phyloP scores from a whole-genome alignment of 2,888 invertebrate species.

The Anorthoa munda region DNA sequence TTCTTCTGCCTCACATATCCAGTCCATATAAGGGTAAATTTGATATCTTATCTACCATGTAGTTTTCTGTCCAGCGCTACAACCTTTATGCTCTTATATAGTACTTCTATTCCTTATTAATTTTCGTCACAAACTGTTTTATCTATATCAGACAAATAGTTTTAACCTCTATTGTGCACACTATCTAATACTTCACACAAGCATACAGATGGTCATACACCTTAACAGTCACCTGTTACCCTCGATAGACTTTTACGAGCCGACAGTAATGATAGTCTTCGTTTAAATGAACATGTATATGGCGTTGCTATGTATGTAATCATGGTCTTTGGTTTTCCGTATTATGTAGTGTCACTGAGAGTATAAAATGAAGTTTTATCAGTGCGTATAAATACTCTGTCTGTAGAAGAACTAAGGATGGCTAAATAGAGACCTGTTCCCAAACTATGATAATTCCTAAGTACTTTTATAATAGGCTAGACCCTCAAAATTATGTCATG shows the following conservation, averaged over 20 bases:
- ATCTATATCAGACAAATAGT: background rate
- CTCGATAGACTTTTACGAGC: slow-evolving; percentile 37
- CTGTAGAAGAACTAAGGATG: no score
- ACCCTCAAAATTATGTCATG: no score
- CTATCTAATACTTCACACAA: background rate
- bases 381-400: background rate
- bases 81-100: no score
- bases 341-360: background rate
- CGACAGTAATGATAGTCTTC: slow-evolving; percentile 19
- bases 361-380: background rate
- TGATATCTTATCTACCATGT: no score
- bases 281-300: slow-evolving; percentile 13
- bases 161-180: background rate
- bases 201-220: slow-evolving; percentile 39
- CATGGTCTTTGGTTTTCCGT: slow-evolving; percentile 10
- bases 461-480: no score
- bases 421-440: no score
- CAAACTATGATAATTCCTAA: no score
- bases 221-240: slow-evolving; percentile 48
- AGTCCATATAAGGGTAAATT: no score
- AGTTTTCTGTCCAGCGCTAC: no score
- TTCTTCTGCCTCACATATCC: no score
- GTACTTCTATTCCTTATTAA: no score
- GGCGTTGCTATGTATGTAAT: background rate
- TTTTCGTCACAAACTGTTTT: background rate